Evolutionary conservation across 2,797 vertebrate genomes (phyloP).

Genomic region (Serranus cabrilla): DNA sequence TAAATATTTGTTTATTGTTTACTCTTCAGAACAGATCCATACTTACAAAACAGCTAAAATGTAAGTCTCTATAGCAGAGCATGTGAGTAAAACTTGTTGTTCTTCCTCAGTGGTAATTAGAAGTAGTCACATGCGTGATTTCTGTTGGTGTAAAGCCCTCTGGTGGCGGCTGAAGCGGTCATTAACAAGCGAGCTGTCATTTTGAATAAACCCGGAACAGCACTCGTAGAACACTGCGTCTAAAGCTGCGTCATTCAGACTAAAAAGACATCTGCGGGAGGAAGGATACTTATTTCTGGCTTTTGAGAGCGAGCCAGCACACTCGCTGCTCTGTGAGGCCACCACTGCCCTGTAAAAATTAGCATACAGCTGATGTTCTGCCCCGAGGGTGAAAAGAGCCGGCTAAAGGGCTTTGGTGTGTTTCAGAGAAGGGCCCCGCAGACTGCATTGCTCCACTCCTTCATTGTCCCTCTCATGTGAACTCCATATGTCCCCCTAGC

Average conservation of each 20-base stretch:
- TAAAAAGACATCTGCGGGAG: slow-evolving; percentile 56
- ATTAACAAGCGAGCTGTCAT: slow-evolving; percentile 11
- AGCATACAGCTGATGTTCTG: slow-evolving; percentile 86
- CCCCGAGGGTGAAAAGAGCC: slow-evolving; percentile 66
- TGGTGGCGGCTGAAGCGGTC: slow-evolving; percentile 18
- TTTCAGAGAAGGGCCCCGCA: slow-evolving; percentile 55
- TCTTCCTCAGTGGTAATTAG: neutral
- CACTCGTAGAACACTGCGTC: slow-evolving; percentile 10
- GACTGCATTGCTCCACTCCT: slow-evolving; percentile 73
- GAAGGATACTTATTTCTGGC: slow-evolving; percentile 38
- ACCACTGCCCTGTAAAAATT: slow-evolving; percentile 72
- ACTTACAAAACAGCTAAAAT: no score
- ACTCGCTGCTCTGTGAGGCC: slow-evolving; percentile 54
- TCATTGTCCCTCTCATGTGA: slow-evolving; percentile 73
- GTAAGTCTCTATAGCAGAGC: neutral
- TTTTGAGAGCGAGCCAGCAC: slow-evolving; percentile 52
- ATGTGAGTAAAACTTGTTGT: neutral
- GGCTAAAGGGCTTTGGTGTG: slow-evolving; percentile 63
- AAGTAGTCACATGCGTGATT: neutral
- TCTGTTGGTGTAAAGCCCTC: slow-evolving; percentile 29
- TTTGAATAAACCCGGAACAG: slow-evolving; percentile 30
- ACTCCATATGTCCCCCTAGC: slow-evolving; percentile 80
- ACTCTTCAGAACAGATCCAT: neutral
- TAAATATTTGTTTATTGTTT: neutral
- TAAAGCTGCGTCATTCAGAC: slow-evolving; percentile 26